Percentiles rank a stretch among this genome's conserved stretches.
phyloP scores from a whole-genome alignment of 2,888 invertebrate species.

The Antitype chi region DNA sequence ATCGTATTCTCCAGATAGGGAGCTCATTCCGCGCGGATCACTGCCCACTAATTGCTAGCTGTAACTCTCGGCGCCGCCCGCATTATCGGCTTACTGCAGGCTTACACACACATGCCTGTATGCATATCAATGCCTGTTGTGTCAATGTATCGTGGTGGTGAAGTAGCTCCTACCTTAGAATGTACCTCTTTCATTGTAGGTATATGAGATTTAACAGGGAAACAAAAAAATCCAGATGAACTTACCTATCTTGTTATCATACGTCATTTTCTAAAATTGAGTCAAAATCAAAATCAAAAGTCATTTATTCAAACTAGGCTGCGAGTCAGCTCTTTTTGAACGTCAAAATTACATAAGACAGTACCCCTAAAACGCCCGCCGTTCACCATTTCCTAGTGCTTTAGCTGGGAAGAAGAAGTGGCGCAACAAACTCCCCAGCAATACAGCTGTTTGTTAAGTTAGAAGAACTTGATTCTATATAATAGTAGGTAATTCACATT shows the following conservation, averaged over 20 bases:
- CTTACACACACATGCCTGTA: constrained; percentile 40
- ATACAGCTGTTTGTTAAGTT: too few species aligned
- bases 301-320: too few species aligned
- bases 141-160: constrained; percentile 6
- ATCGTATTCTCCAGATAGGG: constrained; percentile 43
- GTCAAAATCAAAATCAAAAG: too few species aligned
- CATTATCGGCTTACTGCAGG: constrained; percentile 64
- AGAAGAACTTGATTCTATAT: too few species aligned
- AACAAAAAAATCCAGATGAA: not conserved
- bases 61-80: constrained; percentile 45
- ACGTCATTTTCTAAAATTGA: not conserved
- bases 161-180: not conserved
- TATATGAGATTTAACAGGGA: not conserved
- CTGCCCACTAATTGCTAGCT: constrained; percentile 60
- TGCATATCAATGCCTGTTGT: constrained; percentile 10
- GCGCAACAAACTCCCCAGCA: too few species aligned
- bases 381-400: too few species aligned
- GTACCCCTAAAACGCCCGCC: too few species aligned
- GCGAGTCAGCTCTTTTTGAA: too few species aligned
- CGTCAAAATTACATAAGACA: too few species aligned
- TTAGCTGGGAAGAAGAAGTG: too few species aligned
- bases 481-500: too few species aligned
- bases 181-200: not conserved
- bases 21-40: constrained; percentile 56
- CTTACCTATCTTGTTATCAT: not conserved